phyloP scores from a whole-genome alignment of 2,888 invertebrate genomes.

The Troglohyphantes excavatus region DNA sequence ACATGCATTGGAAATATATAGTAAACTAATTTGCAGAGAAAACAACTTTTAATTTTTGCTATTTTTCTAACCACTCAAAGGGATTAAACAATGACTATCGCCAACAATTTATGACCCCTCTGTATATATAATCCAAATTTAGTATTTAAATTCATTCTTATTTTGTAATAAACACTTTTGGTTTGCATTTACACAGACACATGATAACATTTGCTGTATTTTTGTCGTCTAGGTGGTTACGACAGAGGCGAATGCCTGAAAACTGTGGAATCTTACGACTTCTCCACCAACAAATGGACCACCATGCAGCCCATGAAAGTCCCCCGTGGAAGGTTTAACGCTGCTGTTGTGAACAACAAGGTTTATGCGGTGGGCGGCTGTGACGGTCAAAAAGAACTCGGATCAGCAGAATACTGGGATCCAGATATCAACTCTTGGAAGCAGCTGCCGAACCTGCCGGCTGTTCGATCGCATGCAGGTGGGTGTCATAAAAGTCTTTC shows the following conservation, averaged over 20 bases:
- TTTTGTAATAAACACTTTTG: no score
- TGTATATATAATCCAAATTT: no score
- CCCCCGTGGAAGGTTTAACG: slow-evolving; percentile 90
- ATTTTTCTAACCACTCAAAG: no score
- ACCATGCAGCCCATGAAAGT: slow-evolving; percentile 88
- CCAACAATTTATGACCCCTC: no score
- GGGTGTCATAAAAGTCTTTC: slow-evolving; percentile 80
- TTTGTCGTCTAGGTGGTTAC: slow-evolving; percentile 86
- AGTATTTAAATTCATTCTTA: no score
- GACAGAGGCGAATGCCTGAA: slow-evolving; percentile 92
- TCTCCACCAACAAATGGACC: slow-evolving; percentile 88
- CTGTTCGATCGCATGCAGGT: slow-evolving; percentile 88
- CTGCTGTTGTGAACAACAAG: slow-evolving; percentile 87
- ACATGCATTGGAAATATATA: no score
- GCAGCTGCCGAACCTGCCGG: slow-evolving; percentile 85
- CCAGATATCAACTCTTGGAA: slow-evolving; percentile 84
- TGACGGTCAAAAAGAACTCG: slow-evolving; percentile 91
- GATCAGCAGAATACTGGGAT: slow-evolving; percentile 87
- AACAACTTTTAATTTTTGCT: no score
- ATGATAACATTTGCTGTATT: not conserved
- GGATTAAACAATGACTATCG: no score
- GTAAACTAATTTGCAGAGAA: no score
- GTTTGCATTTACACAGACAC: not conserved
- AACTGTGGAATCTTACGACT: slow-evolving; percentile 89
- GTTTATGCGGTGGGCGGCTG: slow-evolving; percentile 92